Evolutionary conservation across 1,140 invertebrate species (phyloP).

Genomic region (Bombus cullumanus): DNA sequence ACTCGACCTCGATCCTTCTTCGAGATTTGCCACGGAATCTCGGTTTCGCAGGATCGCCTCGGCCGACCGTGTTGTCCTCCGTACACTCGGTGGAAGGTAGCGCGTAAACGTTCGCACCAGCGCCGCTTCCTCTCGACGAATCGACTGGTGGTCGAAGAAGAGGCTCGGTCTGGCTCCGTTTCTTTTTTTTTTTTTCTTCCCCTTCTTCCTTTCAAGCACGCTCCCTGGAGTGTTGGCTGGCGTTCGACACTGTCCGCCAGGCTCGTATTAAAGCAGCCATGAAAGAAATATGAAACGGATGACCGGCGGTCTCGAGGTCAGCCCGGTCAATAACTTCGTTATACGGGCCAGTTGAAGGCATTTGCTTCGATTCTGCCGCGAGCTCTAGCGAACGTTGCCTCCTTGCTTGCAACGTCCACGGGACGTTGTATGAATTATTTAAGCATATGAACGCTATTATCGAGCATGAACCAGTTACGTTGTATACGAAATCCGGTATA

Average conservation of each 20-base stretch:
- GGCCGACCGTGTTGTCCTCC: background rate
- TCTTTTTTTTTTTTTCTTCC: too few species aligned
- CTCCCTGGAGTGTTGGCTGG: background rate
- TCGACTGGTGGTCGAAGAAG: background rate
- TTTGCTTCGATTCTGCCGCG: conserved; percentile 39
- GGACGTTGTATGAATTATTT: conserved; percentile 36
- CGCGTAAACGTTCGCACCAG: background rate
- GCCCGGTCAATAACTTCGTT: conserved; percentile 54
- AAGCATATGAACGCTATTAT: conserved; percentile 11
- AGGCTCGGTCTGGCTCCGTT: background rate
- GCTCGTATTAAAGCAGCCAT: conserved; percentile 18
- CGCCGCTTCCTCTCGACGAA: background rate
- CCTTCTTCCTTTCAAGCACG: background rate
- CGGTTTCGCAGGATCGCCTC: background rate
- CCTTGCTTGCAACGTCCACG: too few species aligned
- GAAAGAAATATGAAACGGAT: conserved; percentile 51
- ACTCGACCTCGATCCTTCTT: conserved; percentile 45
- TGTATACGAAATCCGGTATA: background rate
- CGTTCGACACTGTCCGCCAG: background rate
- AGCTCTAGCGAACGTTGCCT: conserved; percentile 11
- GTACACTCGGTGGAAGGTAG: background rate
- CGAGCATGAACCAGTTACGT: conserved; percentile 17
- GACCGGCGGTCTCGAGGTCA: conserved; percentile 47
- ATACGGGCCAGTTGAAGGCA: conserved; percentile 51
- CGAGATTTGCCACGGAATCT: conserved; percentile 11